Evolutionary conservation across 2,797 vertebrate species (phyloP).

Genomic region (Pipistrellus nathusii): DNA sequence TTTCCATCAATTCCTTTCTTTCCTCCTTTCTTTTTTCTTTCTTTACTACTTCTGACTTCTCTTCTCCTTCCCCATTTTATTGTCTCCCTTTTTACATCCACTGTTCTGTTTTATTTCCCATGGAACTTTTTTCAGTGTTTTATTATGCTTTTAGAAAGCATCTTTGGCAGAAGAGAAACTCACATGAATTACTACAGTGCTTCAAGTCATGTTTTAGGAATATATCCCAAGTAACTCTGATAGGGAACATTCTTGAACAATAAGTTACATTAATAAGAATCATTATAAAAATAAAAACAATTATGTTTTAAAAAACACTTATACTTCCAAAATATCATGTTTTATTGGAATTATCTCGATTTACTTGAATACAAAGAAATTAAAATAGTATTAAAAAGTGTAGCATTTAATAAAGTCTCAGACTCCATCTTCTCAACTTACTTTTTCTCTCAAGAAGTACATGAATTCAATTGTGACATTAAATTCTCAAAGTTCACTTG

Average conservation of each 20-base stretch:
- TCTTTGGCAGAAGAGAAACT: slow-evolving; percentile 40
- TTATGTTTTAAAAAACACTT: slow-evolving; percentile 1
- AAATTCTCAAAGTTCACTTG: slow-evolving; percentile 12
- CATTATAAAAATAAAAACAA: slow-evolving; percentile 9
- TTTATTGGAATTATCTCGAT: slow-evolving; percentile 48
- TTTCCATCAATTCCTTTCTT: not conserved
- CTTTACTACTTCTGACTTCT: slow-evolving; percentile 31
- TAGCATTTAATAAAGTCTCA: slow-evolving; percentile 14
- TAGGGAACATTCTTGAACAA: slow-evolving; percentile 15
- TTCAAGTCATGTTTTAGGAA: slow-evolving; percentile 26
- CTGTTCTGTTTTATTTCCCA: not conserved
- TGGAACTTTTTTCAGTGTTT: not conserved
- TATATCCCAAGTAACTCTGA: not conserved
- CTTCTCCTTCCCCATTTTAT: not conserved
- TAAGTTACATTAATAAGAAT: not conserved
- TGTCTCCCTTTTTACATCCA: not conserved
- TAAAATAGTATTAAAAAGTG: slow-evolving; percentile 30
- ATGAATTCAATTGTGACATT: slow-evolving; percentile 29
- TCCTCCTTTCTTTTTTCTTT: not conserved
- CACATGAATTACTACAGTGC: not conserved
- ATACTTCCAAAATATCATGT: not conserved
- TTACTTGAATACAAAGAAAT: slow-evolving; percentile 43
- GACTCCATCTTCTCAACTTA: not conserved
- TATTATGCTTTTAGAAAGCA: slow-evolving; percentile 13
- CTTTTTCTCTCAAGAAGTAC: slow-evolving; percentile 18